Evolutionary conservation across 2,113 vertebrate genomes (phyloP).

Genomic region (Ammodramus savannarum): DNA sequence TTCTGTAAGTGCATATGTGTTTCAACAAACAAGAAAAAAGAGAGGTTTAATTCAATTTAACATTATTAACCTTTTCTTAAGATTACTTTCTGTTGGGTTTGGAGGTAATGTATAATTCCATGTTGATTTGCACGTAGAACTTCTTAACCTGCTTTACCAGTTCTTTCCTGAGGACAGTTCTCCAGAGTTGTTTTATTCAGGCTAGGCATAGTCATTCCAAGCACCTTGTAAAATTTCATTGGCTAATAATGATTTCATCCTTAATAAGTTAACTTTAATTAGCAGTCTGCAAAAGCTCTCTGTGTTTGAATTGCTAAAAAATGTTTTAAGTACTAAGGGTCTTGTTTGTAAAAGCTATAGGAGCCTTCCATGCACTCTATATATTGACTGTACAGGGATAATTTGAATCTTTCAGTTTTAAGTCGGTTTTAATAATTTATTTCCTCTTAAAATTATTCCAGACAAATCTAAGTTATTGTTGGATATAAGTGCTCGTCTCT

Average conservation of each 20-base stretch:
- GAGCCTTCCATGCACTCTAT: not conserved
- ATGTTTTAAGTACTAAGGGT: not conserved
- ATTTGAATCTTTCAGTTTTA: not conserved
- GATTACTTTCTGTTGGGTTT: not conserved
- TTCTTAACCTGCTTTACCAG: not conserved
- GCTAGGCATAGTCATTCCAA: not conserved
- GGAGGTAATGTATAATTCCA: not conserved
- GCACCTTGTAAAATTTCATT: not conserved
- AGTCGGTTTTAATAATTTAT: constrained; percentile 31
- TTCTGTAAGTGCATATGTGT: not conserved
- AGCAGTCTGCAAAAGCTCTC: not conserved
- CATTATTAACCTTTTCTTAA: not conserved
- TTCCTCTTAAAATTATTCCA: constrained; percentile 66
- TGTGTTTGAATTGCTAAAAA: not conserved
- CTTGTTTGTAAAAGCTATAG: not conserved
- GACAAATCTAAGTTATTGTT: constrained; percentile 91
- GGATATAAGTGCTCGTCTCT: constrained; percentile 90
- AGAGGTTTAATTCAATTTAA: not conserved
- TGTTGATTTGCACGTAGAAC: not conserved
- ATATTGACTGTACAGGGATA: not conserved
- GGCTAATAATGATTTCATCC: not conserved
- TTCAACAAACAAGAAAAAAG: not conserved
- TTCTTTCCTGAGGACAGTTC: not conserved
- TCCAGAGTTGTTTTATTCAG: not conserved
- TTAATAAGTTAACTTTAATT: not conserved